Conservation (phyloP, 2,888 invertebrate species). For the Myathropa florea region DNA sequence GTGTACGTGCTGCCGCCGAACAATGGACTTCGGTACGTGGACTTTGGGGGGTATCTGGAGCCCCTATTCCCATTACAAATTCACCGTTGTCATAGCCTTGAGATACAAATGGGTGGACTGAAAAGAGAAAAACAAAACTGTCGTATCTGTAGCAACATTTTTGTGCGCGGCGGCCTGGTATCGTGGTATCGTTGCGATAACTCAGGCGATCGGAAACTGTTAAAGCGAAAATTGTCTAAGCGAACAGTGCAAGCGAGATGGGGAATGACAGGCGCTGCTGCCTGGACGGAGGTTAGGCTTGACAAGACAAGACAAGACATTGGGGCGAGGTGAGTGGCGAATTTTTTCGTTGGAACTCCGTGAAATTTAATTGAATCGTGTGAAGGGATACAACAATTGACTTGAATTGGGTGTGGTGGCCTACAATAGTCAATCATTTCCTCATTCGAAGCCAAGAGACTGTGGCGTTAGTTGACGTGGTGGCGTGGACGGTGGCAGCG, state of each 20-base stretch:
- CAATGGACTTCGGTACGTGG: slow-evolving; percentile 22
- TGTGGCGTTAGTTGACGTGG: not conserved
- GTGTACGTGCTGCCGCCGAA: slow-evolving; percentile 31
- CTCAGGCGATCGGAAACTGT: slow-evolving; percentile 33
- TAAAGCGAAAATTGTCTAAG: slow-evolving; percentile 8
- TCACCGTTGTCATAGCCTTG: slow-evolving; percentile 65
- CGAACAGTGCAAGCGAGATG: not conserved
- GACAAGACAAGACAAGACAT: not conserved
- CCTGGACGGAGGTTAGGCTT: not conserved
- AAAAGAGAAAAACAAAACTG: not conserved
- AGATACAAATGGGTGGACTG: slow-evolving; percentile 37
- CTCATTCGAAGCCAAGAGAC: slow-evolving; percentile 40
- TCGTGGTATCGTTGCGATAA: slow-evolving; percentile 37
- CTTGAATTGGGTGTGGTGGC: slow-evolving; percentile 58
- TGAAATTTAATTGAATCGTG: slow-evolving; percentile 52
- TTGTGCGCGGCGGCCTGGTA: slow-evolving; percentile 23
- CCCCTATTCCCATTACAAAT: slow-evolving; percentile 39
- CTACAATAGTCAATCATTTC: slow-evolving; percentile 67
- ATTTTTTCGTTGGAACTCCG: slow-evolving; percentile 41
- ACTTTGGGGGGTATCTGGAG: slow-evolving; percentile 11
- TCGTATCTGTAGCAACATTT: slow-evolving; percentile 40
- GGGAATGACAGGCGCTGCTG: slow-evolving; percentile 21
- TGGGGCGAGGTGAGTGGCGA: slow-evolving; percentile 40
- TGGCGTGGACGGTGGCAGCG: too few species aligned
- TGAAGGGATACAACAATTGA: slow-evolving; percentile 35